A percentile compares a stretch with the other conserved stretches of the same genome.
phyloP scores from a whole-genome alignment of 1,140 invertebrate genomes.

The Panagrolaimus sp. region DNA sequence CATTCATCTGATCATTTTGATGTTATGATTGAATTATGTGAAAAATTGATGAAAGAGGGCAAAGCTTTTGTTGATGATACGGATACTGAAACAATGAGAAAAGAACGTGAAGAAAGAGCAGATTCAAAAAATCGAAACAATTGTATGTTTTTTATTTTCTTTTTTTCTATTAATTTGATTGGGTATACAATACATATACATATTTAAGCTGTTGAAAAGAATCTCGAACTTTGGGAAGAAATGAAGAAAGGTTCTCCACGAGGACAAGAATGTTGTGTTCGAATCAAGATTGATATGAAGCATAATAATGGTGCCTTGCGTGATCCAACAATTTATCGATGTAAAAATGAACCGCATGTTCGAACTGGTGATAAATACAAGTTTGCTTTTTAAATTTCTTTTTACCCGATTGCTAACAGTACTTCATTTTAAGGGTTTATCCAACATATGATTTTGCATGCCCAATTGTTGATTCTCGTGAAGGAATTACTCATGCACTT shows the following conservation, averaged over 20 bases:
- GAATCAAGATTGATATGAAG: conserved; percentile 95
- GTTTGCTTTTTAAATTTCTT: conserved; percentile 63
- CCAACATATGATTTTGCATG: conserved; percentile 99
- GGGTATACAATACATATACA: no score
- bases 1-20: conserved; percentile 97
- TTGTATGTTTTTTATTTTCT: conserved; percentile 64
- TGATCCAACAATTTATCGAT: conserved; percentile 98
- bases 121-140: conserved; percentile 82
- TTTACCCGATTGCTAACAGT: neutral
- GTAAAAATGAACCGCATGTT: conserved; percentile 87
- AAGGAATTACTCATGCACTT: conserved; percentile 91
- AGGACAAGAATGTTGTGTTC: conserved; percentile 81
- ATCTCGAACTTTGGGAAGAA: conserved; percentile 84
- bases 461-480: conserved; percentile 93
- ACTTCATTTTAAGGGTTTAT: conserved; percentile 72
- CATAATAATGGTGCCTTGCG: conserved; percentile 91
- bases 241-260: conserved; percentile 79
- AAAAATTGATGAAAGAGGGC: conserved; percentile 76
- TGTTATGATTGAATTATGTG: conserved; percentile 78
- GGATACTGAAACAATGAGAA: conserved; percentile 85
- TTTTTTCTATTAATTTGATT: conserved; percentile 11
- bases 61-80: conserved; percentile 96
- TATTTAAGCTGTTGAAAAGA: conserved; percentile 74
- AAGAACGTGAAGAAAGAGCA: conserved; percentile 79
- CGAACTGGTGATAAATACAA: conserved; percentile 89